phyloP scores from a whole-genome alignment of 53 echinoderm and acorn worm genomes.

The Zoroaster sp. region DNA sequence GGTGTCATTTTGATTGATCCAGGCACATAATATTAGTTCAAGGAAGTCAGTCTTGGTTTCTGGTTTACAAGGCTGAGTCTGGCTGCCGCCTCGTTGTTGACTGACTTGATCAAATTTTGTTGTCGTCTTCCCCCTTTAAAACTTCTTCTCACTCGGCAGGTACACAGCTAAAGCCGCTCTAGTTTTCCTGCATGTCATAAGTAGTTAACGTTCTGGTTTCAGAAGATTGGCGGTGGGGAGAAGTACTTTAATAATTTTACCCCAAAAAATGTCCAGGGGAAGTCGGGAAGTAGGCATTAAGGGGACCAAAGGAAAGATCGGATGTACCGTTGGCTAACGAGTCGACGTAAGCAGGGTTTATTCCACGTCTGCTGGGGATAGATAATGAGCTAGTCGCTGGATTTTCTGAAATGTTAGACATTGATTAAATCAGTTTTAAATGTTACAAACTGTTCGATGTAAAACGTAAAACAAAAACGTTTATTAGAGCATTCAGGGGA shows the following conservation, averaged over 20 bases:
- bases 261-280: not conserved
- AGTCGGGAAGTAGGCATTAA: not conserved
- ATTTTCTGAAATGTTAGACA: not conserved
- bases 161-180: not conserved
- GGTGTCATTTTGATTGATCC: not conserved
- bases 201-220: not conserved
- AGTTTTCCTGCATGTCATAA: not conserved
- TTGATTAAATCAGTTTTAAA: not conserved
- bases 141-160: not conserved
- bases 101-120: not conserved
- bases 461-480: too few relatives aligned
- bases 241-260: not conserved
- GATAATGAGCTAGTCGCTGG: conserved; percentile 1
- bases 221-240: not conserved
- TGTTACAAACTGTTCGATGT: not conserved
- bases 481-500: not conserved
- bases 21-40: not conserved
- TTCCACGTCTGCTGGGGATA: not conserved
- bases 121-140: not conserved
- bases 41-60: not conserved
- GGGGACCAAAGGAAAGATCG: not conserved
- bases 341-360: conserved; percentile 10
- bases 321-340: conserved; percentile 11
- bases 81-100: not conserved
- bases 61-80: not conserved